Conservation (phyloP, 2,113 vertebrate genomes). For the Dicerorhinus sumatrensis region DNA sequence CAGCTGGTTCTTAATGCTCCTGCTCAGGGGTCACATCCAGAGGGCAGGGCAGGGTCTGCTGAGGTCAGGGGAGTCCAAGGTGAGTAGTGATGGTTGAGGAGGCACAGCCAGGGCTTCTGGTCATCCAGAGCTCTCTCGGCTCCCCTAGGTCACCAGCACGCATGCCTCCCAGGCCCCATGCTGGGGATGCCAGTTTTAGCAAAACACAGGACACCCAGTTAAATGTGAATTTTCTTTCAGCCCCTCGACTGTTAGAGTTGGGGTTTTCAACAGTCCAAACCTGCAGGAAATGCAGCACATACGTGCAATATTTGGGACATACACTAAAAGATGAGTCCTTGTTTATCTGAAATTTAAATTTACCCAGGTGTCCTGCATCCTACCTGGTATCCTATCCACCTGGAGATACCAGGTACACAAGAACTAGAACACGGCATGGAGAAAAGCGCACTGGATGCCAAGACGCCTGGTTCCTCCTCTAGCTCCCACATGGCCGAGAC, state of each 20-base stretch:
- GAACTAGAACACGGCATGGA: fast-evolving
- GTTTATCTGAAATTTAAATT: neutral
- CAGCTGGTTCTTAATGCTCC: neutral
- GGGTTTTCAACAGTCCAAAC: neutral
- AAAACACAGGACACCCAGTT: neutral
- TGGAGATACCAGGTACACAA: neutral
- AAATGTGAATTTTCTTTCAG: neutral
- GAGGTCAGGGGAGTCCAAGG: neutral
- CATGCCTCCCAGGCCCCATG: fast-evolving
- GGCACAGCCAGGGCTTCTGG: neutral
- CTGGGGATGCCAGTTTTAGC: neutral
- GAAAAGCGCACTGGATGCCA: fast-evolving
- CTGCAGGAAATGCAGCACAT: neutral
- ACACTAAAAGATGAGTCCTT: neutral
- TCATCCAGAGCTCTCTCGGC: neutral
- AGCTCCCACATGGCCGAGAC: fast-evolving
- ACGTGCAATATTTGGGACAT: fast-evolving
- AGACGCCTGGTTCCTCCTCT: neutral
- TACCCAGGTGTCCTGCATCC: neutral
- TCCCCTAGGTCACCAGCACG: neutral
- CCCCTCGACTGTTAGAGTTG: neutral
- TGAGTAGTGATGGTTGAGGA: neutral
- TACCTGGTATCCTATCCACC: neutral
- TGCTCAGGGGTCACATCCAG: neutral
- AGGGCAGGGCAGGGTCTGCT: neutral